phyloP scores from a whole-genome alignment of 2,113 vertebrate genomes.

The Amazona guildingii region DNA sequence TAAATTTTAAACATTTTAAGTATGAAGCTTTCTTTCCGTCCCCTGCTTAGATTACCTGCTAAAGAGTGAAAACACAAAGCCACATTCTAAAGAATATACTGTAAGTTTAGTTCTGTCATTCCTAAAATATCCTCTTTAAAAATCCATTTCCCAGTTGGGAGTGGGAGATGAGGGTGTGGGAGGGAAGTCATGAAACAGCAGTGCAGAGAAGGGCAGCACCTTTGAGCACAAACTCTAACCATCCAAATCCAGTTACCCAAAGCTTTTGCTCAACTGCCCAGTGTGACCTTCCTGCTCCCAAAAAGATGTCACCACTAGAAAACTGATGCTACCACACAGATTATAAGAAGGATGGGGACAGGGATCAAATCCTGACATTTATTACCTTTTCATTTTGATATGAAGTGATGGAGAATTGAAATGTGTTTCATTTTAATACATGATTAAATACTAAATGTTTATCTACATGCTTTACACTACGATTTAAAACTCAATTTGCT shows the following conservation, averaged over 20 bases:
- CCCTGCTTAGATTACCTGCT: background rate
- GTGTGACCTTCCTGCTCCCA: background rate
- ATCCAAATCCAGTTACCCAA: background rate
- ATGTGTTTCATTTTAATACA: constrained; percentile 67
- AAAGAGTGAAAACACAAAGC: background rate
- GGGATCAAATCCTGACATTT: constrained; percentile 41
- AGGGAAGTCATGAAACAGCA: background rate
- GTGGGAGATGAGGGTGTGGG: background rate
- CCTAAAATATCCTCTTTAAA: background rate
- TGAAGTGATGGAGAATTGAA: constrained; percentile 12
- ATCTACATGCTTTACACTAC: constrained; percentile 54
- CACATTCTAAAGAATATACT: background rate
- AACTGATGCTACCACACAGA: background rate
- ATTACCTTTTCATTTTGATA: constrained; percentile 41
- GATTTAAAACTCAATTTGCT: constrained; percentile 51
- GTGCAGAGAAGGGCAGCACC: background rate
- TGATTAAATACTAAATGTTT: constrained; percentile 66
- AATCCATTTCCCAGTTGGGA: rapidly evolving
- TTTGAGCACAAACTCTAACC: background rate
- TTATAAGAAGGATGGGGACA: background rate
- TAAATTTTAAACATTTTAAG: background rate
- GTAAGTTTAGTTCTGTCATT: background rate
- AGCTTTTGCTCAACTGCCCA: background rate
- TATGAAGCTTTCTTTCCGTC: background rate
- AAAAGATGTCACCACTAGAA: background rate